Conservation (phyloP, 2,797 vertebrate species). For the Lepus townsendii region DNA sequence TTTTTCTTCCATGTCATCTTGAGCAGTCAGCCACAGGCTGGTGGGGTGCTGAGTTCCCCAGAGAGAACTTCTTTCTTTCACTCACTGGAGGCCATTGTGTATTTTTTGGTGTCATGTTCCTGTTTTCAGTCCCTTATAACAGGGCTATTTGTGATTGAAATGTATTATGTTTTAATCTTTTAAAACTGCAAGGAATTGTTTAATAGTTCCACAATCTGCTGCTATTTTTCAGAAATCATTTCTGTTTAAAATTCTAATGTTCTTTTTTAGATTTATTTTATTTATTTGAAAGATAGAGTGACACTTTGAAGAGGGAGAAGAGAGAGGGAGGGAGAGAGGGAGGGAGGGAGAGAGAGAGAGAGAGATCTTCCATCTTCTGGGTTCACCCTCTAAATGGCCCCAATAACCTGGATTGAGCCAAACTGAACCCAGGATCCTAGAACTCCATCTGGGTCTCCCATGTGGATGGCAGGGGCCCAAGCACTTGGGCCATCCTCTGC, state of each 20-base stretch:
- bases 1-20: slow-evolving; percentile 12
- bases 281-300: too few species aligned
- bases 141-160: slow-evolving; percentile 7
- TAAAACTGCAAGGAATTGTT: neutral
- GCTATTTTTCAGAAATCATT: slow-evolving; percentile 41
- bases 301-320: too few species aligned
- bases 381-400: too few species aligned
- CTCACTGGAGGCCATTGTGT: neutral
- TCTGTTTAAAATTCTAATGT: neutral
- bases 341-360: too few species aligned
- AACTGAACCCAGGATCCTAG: too few species aligned
- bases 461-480: too few species aligned
- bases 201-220: slow-evolving; percentile 1
- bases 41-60: neutral
- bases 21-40: neutral
- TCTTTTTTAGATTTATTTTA: too few species aligned
- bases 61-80: slow-evolving; percentile 5
- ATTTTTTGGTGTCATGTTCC: neutral
- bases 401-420: too few species aligned
- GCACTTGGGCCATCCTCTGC: too few species aligned
- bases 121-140: neutral
- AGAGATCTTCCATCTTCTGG: too few species aligned
- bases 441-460: too few species aligned
- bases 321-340: too few species aligned
- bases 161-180: neutral